Evolutionary conservation across 2,888 invertebrate genomes (phyloP), one percentile per base, ranked within the genome.

Genomic region (Eupithecia abbreviata): DNA sequence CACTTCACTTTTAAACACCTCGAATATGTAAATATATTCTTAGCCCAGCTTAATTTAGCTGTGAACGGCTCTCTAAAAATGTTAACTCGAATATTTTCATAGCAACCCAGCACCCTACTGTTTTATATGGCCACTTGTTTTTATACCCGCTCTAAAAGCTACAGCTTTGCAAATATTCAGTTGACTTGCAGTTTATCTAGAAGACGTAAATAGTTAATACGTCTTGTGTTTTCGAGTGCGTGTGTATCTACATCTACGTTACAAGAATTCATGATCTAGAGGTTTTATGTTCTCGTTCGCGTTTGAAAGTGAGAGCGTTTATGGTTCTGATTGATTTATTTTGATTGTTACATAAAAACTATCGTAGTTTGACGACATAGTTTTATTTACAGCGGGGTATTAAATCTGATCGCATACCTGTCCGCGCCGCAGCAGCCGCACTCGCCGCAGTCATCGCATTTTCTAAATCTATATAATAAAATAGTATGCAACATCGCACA

Each of bases 121-220:
- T 67, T 75, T 73, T 74, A 75, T 73, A 75, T 15, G 70, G 30
- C 66, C 77, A 75, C 77, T 77, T 75, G 70, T 75, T 75, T 77
- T 77, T 55, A 75, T 47, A n/a, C 15, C 45, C 55, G 67, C 70
- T 71, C 49, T 73, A 75, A 77, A 71, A 70, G 47, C 69, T 51
- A 43, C 72, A 75, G 72, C 51, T 77, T 43, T 18, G 69, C 77
- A 67, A 76, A 75, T 75, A 77, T 77, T 77, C 73, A 75, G 70
- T 75, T 75, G 66, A 58, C 72, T 73, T 77, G 74, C 77, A 74
- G 9, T 72, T 51, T 68, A 76, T 62, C 72, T 69, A 18, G 47
- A 18, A 47, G 47, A 45, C 12, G 30, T 69, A 45, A 68, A 69
- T 69, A 49, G 30, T 69, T 69, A 30, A 30, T n/a, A 18, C 2